Evolutionary conservation across 2,797 vertebrate genomes (phyloP).

Genomic region (Holocentrus rufus): DNA sequence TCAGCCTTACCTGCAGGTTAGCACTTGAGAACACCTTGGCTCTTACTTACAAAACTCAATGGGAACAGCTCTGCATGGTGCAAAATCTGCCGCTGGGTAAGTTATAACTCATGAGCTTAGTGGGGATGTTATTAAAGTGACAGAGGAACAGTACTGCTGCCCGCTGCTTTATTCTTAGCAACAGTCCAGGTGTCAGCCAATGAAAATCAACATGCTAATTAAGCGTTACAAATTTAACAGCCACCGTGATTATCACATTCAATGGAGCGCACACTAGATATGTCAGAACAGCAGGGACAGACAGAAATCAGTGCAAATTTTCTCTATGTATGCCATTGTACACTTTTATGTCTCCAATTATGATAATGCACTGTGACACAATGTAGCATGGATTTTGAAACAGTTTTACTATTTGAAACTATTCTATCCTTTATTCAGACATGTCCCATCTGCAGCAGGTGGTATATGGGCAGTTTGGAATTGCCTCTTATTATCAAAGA

Average conservation of each 20-base stretch:
- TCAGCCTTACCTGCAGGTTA: slow-evolving; percentile 87
- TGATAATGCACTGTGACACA: not conserved
- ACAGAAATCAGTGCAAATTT: slow-evolving; percentile 9
- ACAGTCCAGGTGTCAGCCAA: slow-evolving; percentile 48
- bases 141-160: slow-evolving; percentile 53
- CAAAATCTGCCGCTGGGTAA: slow-evolving; percentile 20
- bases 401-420: no score
- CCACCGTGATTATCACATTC: slow-evolving; percentile 53
- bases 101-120: slow-evolving; percentile 49
- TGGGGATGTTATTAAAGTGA: slow-evolving; percentile 41
- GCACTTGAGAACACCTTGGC: slow-evolving; percentile 25
- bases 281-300: slow-evolving; percentile 33
- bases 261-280: slow-evolving; percentile 38
- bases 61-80: not conserved
- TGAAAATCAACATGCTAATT: slow-evolving; percentile 64
- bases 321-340: not conserved
- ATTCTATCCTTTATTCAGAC: no score
- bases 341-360: not conserved
- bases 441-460: no score
- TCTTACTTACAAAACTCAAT: not conserved
- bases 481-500: no score
- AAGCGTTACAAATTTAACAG: slow-evolving; percentile 63
- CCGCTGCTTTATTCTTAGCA: slow-evolving; percentile 24
- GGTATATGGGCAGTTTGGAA: no score
- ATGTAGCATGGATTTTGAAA: no score